A percentile compares a stretch with the other conserved stretches of the same genome.
Conservation (phyloP, 2,888 invertebrate genomes). For the Diaperis boleti region DNA sequence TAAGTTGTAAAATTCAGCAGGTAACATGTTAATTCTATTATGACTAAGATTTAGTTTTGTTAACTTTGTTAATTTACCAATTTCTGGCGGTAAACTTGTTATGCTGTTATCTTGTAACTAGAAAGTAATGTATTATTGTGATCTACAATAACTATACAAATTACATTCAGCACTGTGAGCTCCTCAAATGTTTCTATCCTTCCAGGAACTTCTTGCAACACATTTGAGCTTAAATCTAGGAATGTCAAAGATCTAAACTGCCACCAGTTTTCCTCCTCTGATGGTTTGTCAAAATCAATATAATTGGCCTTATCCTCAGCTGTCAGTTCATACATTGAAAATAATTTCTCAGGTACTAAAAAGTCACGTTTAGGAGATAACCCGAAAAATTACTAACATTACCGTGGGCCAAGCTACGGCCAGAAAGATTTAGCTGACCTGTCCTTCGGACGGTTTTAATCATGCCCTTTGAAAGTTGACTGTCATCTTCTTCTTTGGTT, state of each 20-base stretch:
- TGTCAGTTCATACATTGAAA: slow-evolving; percentile 78
- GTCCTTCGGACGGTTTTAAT: slow-evolving; percentile 85
- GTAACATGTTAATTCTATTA: slow-evolving; percentile 75
- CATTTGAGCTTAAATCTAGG: slow-evolving; percentile 84
- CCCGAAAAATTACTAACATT: slow-evolving; percentile 44
- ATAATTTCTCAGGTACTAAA: slow-evolving; percentile 80
- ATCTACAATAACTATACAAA: too few relatives aligned
- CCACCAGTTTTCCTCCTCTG: slow-evolving; percentile 79
- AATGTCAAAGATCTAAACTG: slow-evolving; percentile 82
- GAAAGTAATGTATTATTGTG: slow-evolving; percentile 43
- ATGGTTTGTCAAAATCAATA: slow-evolving; percentile 70
- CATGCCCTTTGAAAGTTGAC: slow-evolving; percentile 76
- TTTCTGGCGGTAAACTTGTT: slow-evolving; percentile 77
- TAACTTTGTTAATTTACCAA: slow-evolving; percentile 78
- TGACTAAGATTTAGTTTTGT: slow-evolving; percentile 76
- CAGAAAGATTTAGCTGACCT: slow-evolving; percentile 84
- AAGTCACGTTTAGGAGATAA: slow-evolving; percentile 8
- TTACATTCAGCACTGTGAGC: slow-evolving; percentile 78
- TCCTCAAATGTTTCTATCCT: slow-evolving; percentile 76
- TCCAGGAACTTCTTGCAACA: slow-evolving; percentile 73
- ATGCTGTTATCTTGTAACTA: slow-evolving; percentile 90
- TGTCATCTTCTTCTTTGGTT: slow-evolving; percentile 78
- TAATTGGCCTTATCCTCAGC: slow-evolving; percentile 72
- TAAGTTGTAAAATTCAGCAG: slow-evolving; percentile 77
- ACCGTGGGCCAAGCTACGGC: slow-evolving; percentile 81